Percentiles rank a stretch among this genome's conserved stretches.
These are phyloP conservation scores for Brachionus plicatilis DNA, from an alignment of 1,140 invertebrate genomes.

Conservation along the genomic window DNA sequence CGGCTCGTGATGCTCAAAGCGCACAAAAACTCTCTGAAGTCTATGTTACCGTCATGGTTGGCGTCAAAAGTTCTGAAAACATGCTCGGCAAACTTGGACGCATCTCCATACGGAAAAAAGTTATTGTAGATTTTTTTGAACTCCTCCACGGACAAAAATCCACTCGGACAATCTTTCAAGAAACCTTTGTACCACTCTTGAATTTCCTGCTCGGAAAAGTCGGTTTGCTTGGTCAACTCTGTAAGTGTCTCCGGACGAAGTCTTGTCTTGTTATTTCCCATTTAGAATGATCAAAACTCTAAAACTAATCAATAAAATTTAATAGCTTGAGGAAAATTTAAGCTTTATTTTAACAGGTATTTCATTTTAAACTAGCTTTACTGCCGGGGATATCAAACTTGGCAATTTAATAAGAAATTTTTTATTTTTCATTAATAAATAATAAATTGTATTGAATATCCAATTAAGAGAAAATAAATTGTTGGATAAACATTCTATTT, in stretches of 20 bases:
- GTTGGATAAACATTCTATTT: not conserved
- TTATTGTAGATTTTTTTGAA: conserved; percentile 39
- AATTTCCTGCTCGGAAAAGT: conserved; percentile 37
- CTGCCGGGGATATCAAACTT: not conserved
- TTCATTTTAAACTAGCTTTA: not conserved
- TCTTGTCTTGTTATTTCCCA: conserved; percentile 34
- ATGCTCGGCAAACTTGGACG: conserved; percentile 36
- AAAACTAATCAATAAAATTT: not conserved
- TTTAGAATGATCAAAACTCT: not conserved
- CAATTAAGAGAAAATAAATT: not conserved
- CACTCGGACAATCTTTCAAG: conserved; percentile 39
- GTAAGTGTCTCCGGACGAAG: conserved; percentile 18
- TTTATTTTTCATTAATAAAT: not conserved
- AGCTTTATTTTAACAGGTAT: not conserved
- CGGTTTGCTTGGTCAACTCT: conserved; percentile 23
- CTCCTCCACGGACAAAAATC: conserved; percentile 14
- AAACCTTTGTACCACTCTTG: conserved; percentile 41
- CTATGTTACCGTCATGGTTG: conserved; percentile 19
- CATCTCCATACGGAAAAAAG: conserved; percentile 34
- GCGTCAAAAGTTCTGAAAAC: conserved; percentile 41
- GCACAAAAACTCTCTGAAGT: conserved; percentile 56
- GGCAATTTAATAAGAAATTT: not conserved
- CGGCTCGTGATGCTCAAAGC: conserved; percentile 34
- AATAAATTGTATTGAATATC: not conserved
- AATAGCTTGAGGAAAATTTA: not conserved